Evolutionary conservation across 1,140 invertebrate species (phyloP).

Genomic region (Drosophila trapezifrons): DNA sequence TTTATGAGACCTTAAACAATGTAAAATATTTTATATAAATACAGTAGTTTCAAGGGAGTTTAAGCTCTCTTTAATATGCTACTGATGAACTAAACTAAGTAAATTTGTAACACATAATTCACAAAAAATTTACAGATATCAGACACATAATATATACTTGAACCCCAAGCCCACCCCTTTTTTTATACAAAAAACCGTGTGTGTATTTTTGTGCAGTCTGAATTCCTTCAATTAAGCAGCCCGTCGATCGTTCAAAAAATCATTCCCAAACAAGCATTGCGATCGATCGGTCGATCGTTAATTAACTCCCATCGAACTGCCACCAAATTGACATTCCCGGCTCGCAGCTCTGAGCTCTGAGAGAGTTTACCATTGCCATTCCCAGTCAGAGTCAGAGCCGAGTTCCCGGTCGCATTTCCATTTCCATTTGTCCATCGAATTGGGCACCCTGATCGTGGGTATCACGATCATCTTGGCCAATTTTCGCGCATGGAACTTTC

Average conservation of each 20-base stretch:
- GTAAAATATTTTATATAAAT: no score
- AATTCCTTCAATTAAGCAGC: constrained; percentile 46
- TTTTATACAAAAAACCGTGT: constrained; percentile 1
- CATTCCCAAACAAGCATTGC: constrained; percentile 42
- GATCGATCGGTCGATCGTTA: constrained; percentile 62
- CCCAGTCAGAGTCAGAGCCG: constrained; percentile 5
- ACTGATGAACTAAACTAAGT: no score
- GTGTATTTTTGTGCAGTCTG: constrained; percentile 18
- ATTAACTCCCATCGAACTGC: constrained; percentile 67
- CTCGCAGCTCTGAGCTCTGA: neutral
- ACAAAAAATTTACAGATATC: no score
- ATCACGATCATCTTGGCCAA: constrained; percentile 52
- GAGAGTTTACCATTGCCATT: constrained; percentile 50
- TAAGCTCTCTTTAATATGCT: no score
- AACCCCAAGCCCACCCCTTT: neutral
- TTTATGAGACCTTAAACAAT: no score
- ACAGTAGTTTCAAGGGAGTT: no score
- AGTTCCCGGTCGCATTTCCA: constrained; percentile 6
- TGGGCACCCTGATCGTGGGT: constrained; percentile 33
- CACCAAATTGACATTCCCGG: constrained; percentile 63
- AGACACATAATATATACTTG: neutral
- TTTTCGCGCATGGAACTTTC: constrained; percentile 59
- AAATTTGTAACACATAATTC: neutral
- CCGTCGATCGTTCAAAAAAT: constrained; percentile 32
- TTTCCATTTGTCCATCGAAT: constrained; percentile 36